Conservation (phyloP, 2,113 vertebrate species). For the Camelus bactrianus region DNA sequence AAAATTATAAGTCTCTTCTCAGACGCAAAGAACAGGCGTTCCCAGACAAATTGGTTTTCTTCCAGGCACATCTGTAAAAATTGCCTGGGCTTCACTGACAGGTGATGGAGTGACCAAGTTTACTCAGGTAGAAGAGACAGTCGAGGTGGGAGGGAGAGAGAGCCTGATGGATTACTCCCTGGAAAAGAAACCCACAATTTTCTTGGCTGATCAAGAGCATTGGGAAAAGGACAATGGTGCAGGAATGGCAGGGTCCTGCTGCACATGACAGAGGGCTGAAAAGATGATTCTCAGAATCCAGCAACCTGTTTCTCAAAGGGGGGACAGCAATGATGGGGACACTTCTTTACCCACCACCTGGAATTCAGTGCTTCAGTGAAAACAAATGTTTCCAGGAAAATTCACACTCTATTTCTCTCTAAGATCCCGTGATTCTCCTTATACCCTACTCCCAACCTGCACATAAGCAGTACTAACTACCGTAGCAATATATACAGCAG, state of each 20-base stretch:
- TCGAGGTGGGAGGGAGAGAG: background rate
- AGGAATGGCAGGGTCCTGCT: background rate
- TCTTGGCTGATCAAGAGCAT: background rate
- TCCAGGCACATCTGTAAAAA: slow-evolving; percentile 76
- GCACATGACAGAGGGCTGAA: background rate
- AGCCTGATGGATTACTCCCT: background rate
- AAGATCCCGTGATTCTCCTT: background rate
- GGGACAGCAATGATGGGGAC: background rate
- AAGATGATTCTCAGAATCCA: background rate
- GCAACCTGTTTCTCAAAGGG: background rate
- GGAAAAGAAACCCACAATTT: slow-evolving; percentile 10
- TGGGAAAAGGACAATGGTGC: background rate
- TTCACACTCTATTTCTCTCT: background rate
- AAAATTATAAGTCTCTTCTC: slow-evolving; percentile 52
- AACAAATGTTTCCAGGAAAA: background rate
- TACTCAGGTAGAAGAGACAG: background rate
- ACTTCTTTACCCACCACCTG: background rate
- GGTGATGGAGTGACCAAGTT: background rate
- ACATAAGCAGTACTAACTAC: background rate
- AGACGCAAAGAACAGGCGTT: background rate
- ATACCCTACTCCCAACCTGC: background rate
- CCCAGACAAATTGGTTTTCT: slow-evolving; percentile 71
- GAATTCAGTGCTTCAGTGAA: background rate
- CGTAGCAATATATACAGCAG: background rate
- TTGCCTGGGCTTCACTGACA: background rate